A percentile compares a stretch with the other conserved stretches of the same genome.
These are phyloP conservation scores for Callorhinus ursinus DNA, from an alignment of 2,113 vertebrate species.

Conservation along the genomic window DNA sequence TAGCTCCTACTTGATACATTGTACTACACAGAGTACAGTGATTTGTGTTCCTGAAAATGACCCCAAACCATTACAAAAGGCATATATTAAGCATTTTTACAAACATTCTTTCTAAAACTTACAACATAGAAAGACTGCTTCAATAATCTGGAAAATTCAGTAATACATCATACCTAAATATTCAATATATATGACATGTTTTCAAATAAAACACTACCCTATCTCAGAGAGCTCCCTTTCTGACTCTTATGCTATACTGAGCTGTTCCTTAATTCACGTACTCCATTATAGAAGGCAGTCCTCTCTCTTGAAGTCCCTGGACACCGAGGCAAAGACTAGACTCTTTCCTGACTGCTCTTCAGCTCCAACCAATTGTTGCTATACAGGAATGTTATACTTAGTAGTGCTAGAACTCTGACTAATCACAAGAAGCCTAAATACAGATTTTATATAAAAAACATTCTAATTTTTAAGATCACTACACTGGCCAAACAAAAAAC, in stretches of 20 bases:
- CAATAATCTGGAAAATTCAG: neutral
- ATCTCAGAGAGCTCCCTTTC: neutral
- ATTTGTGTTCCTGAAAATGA: neutral
- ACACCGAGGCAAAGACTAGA: neutral
- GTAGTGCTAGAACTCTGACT: neutral
- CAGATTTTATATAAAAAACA: constrained; percentile 35
- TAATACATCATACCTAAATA: neutral
- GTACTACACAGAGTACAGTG: neutral
- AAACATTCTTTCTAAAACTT: constrained; percentile 20
- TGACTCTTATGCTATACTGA: neutral
- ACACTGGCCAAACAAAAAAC: neutral
- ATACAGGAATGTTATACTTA: neutral
- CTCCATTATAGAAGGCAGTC: neutral
- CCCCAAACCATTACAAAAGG: neutral
- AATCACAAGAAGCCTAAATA: neutral
- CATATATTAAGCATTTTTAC: neutral
- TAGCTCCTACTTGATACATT: neutral
- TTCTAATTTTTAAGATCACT: constrained; percentile 22
- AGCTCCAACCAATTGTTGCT: neutral
- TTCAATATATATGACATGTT: neutral
- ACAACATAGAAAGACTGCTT: constrained; percentile 12
- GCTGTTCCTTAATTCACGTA: neutral
- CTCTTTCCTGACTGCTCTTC: neutral
- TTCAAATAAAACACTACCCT: constrained; percentile 22
- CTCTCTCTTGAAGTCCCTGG: neutral